Evolutionary conservation across 2,888 invertebrate genomes (phyloP), one percentile per base, ranked within the genome.

Genomic region (Tenthredo livida): DNA sequence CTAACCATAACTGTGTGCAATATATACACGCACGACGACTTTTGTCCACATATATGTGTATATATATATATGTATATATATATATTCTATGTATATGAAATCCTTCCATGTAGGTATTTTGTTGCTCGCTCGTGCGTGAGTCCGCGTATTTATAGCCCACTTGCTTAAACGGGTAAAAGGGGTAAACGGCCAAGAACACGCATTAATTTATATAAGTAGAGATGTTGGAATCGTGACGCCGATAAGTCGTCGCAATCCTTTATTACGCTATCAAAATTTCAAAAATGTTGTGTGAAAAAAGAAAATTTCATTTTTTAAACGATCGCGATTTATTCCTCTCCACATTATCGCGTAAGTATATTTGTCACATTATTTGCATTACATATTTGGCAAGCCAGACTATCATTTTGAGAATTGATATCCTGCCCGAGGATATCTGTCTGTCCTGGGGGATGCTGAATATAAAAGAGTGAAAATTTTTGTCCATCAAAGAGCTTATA

Each of bases 1-100:
- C 33, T 33, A 67, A 67, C 58, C 75, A 75, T 78, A 78, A 78
- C 78, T 5, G 58, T 78, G 21, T 17, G 12, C 43, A 72, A 72
- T 72, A 72, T 72, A 72, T 33, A 72, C 72, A 43, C 43, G 17
- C 72, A 12, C 40, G 43, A 12, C 40, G 43, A 70, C 17, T 70
- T 70, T 70, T 70, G 15, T 70, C 29, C 17, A 9, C 10, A 37
- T n/a, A 17, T 40, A 21, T 7, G n/a, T 37, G 9, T 21, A 40
- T 40, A 40, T 6, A 6, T n/a, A 17, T 40, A 15, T 2, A 2
- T 37, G 3, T 40, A 21, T 40, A 43, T 1, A 15, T 33, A 1
- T 47, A 47, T 47, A 43, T 10, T 25, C 12, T 9, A 5, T 21
- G 37, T 37, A n/a, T 17, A 17, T 9, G 25, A 25, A 25, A 25